Conservation (phyloP, 2,113 vertebrate genomes). For the Ursus arctos region DNA sequence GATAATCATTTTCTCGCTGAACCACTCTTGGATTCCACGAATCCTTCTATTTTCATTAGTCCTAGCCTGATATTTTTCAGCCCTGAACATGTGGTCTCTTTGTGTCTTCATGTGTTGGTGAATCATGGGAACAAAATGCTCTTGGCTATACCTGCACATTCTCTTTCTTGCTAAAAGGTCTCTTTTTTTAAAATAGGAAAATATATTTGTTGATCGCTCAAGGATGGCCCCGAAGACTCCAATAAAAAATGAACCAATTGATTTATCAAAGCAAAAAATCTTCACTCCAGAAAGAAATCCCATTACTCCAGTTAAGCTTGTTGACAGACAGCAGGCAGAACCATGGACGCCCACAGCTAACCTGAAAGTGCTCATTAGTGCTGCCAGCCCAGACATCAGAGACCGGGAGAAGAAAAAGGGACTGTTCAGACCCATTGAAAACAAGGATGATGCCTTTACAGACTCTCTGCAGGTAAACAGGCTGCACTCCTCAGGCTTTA, state of each 20-base stretch:
- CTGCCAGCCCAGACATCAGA: constrained; percentile 92
- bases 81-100: neutral
- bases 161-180: constrained; percentile 67
- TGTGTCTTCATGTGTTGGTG: neutral
- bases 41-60: neutral
- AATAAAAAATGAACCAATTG: constrained; percentile 90
- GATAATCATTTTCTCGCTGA: neutral
- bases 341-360: constrained; percentile 92
- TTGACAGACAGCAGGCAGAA: constrained; percentile 85
- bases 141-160: neutral
- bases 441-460: constrained; percentile 80
- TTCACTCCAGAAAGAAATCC: constrained; percentile 89
- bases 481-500: neutral
- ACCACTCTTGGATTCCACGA: neutral
- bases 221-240: constrained; percentile 90
- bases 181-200: constrained; percentile 91
- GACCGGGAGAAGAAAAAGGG: constrained; percentile 94
- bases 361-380: constrained; percentile 92
- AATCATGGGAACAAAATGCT: neutral
- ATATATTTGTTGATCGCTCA: constrained; percentile 91
- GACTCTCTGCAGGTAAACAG: constrained; percentile 89
- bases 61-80: neutral
- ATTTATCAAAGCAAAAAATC: constrained; percentile 88
- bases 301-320: constrained; percentile 93
- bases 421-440: constrained; percentile 94